Evolutionary conservation across 1,140 invertebrate species (phyloP), one percentile per base, ranked within the genome.

Genomic region (Polypedilum pembai): DNA sequence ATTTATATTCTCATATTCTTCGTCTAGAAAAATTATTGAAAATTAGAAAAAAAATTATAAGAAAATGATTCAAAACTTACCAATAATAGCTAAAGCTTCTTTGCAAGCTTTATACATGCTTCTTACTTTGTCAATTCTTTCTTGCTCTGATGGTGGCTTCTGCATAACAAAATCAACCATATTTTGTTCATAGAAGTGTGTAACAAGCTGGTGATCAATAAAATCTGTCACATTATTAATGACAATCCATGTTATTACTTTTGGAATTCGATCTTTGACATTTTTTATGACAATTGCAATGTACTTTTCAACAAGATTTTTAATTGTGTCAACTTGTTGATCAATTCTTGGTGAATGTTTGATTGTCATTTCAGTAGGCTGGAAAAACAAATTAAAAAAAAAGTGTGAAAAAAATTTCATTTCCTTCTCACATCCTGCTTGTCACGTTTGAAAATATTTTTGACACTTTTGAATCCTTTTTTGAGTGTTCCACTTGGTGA

Each of bases 271-370:
- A 84, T 99, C 98, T 73, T 96, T 87, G 74, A 96, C 98, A 18
- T 97, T 99, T 86, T 99, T 99, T 73, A 95, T 98, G n/a, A 99
- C 94, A 79, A 99, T 99, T 84, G 95, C 94, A 96, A 99, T 98
- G 85, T 99, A 99, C 7, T 97, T 99, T 83, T 99, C 98, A 1
- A 99, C 98, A 75, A 99, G 85, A 84, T 99, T 99, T 18, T 98
- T 90, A 80, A 99, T 99, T 4, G 97, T 99, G 84, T 99, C 98
- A 73, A 99, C 97, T 85, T 99, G 98, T 75, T 98, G 86, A 81
- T 99, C 98, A 74, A 99, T 82, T 84, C 98, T 94, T 40, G 98
- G 98, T 69, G 96, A 98, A 77, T 89, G 90, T 63, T 85, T 87
- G 63, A 83, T 85, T 56, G 84, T 85, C 83, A 89, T 82, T 2